These are phyloP conservation scores for Bilobella aurantiaca DNA, from an alignment of 1,140 invertebrate species.

Conservation along the genomic window DNA sequence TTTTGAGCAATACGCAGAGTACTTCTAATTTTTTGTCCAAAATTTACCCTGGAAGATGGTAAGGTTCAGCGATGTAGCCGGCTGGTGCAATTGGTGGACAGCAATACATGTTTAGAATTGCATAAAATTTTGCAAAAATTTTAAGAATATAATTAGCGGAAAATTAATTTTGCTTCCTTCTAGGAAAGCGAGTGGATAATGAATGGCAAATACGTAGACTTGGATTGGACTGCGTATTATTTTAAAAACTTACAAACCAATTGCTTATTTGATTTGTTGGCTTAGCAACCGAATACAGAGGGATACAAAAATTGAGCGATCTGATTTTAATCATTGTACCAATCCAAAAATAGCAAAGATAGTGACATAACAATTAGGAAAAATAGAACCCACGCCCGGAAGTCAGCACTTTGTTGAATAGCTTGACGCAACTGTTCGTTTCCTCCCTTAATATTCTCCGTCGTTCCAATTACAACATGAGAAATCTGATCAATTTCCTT, in stretches of 20 bases:
- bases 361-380: slow-evolving; percentile 93
- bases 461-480: slow-evolving; percentile 73
- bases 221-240: too few species aligned
- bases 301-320: too few species aligned
- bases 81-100: slow-evolving; percentile 8
- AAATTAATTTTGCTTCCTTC: too few species aligned
- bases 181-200: too few species aligned
- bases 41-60: slow-evolving; percentile 32
- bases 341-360: slow-evolving; percentile 88
- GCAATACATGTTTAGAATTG: neutral
- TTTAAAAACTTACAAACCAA: too few species aligned
- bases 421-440: slow-evolving; percentile 94
- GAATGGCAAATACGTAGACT: too few species aligned
- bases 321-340: slow-evolving; percentile 84
- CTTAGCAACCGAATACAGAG: too few species aligned
- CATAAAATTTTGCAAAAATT: neutral
- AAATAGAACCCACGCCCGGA: slow-evolving; percentile 87
- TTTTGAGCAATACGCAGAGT: too few species aligned
- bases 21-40: too few species aligned
- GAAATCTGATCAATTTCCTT: slow-evolving; percentile 81
- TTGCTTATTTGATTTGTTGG: too few species aligned
- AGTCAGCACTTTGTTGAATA: slow-evolving; percentile 88
- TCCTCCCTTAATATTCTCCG: slow-evolving; percentile 89
- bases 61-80: slow-evolving; percentile 25
- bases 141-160: neutral